Conservation (phyloP, 2,888 invertebrate genomes). For the Melanophora roralis region DNA sequence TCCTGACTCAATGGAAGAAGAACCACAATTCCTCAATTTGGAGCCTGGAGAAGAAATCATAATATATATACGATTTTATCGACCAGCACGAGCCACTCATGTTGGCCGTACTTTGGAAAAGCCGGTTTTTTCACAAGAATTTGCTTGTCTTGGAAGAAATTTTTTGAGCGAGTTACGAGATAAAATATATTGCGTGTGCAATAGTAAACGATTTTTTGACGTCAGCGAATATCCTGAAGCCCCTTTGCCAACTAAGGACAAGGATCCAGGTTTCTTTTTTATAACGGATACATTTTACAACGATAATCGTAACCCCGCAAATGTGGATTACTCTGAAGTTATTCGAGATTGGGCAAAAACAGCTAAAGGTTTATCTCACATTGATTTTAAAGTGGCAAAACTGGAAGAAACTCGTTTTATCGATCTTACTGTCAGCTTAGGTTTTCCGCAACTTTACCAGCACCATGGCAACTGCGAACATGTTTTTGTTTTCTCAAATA, state of each 20-base stretch:
- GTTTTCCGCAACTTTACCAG: conserved; percentile 86
- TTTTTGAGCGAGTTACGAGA: conserved; percentile 85
- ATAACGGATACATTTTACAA: conserved; percentile 89
- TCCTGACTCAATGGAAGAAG: neutral
- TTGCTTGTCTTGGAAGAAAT: conserved; percentile 83
- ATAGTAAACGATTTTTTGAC: conserved; percentile 81
- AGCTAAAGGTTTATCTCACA: conserved; percentile 64
- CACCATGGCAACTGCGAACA: conserved; percentile 97
- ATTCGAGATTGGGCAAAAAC: conserved; percentile 81
- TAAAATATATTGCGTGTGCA: conserved; percentile 85
- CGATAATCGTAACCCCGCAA: conserved; percentile 80
- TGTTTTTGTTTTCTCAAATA: conserved; percentile 87
- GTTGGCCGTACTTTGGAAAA: conserved; percentile 66
- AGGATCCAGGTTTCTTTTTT: conserved; percentile 83
- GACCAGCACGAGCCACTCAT: conserved; percentile 77
- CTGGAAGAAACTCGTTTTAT: conserved; percentile 80
- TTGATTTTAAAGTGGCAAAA: conserved; percentile 77
- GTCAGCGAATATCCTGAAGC: conserved; percentile 79
- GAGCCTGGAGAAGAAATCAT: conserved; percentile 73
- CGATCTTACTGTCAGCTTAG: conserved; percentile 80
- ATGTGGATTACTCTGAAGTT: conserved; percentile 82
- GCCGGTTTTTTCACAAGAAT: conserved; percentile 79
- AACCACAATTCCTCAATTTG: conserved; percentile 24
- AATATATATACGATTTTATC: conserved; percentile 78
- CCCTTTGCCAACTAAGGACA: conserved; percentile 64